Evolutionary conservation across 2,113 vertebrate species (phyloP).

Genomic region (Probosciger aterrimus): DNA sequence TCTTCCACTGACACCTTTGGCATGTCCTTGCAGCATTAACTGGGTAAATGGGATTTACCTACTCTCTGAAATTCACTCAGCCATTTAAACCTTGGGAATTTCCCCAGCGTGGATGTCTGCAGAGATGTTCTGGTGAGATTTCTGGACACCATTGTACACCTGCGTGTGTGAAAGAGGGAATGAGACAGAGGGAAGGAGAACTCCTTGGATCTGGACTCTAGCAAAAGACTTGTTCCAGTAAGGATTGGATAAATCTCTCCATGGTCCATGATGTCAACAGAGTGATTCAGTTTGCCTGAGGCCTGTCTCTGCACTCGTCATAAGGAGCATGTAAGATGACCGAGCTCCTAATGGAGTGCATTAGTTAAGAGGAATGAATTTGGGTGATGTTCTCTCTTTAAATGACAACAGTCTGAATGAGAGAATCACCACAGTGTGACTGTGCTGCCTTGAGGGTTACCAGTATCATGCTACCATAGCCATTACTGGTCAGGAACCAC

Average conservation of each 20-base stretch:
- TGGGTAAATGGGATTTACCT: background rate
- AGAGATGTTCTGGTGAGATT: background rate
- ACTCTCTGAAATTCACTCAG: background rate
- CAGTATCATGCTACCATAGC: background rate
- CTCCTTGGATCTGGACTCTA: background rate
- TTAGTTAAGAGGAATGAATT: background rate
- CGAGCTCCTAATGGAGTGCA: background rate
- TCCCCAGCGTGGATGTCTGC: background rate
- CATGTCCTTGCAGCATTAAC: background rate
- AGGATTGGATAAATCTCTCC: background rate
- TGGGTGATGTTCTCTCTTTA: background rate
- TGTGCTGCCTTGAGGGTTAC: background rate
- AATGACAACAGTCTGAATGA: background rate
- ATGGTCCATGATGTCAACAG: rapidly evolving
- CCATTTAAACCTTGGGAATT: background rate
- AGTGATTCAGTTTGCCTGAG: background rate
- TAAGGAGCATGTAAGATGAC: background rate
- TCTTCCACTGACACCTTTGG: rapidly evolving
- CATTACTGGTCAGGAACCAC: background rate
- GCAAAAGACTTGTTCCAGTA: background rate
- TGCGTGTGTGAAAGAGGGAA: rapidly evolving
- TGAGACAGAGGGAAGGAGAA: background rate
- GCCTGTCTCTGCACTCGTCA: background rate
- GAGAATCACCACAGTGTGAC: background rate
- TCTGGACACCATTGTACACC: background rate